Evolutionary conservation across 2,113 vertebrate genomes (phyloP).

Genomic region (Gymnocephalus cernua): DNA sequence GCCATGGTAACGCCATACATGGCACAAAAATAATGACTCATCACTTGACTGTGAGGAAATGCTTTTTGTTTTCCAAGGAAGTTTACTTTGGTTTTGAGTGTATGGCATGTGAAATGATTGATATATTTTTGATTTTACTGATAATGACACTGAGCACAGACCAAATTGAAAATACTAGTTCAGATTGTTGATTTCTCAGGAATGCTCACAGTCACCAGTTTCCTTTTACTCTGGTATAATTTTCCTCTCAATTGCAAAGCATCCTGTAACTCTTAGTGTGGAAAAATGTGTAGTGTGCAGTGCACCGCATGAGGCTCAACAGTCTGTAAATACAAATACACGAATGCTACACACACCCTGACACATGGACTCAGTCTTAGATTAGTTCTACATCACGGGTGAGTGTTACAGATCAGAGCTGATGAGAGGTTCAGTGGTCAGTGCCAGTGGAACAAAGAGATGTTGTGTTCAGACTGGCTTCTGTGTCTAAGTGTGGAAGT

Average conservation of each 20-base stretch:
- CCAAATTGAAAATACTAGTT: neutral
- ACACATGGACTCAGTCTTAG: conserved; percentile 55
- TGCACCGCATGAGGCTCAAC: neutral
- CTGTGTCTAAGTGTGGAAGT: conserved; percentile 60
- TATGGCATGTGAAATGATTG: conserved; percentile 1
- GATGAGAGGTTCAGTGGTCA: conserved; percentile 54
- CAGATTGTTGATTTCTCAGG: conserved; percentile 34
- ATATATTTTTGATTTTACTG: neutral
- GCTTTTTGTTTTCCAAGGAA: conserved; percentile 35
- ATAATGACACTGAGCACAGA: neutral
- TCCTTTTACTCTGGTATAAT: conserved; percentile 26
- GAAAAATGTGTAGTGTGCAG: conserved; percentile 14
- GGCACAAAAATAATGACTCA: conserved; percentile 39
- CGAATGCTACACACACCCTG: conserved; percentile 23
- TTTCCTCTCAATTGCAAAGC: conserved; percentile 39
- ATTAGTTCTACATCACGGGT: conserved; percentile 49
- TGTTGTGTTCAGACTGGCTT: conserved; percentile 74
- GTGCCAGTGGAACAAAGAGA: conserved; percentile 78
- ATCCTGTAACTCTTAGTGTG: neutral
- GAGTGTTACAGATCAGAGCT: conserved; percentile 59
- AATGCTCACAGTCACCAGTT: conserved; percentile 8
- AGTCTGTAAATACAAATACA: conserved; percentile 40
- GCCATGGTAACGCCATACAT: conserved; percentile 55
- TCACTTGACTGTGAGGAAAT: conserved; percentile 30
- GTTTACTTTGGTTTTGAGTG: conserved; percentile 18